phyloP scores from a whole-genome alignment of 2,888 invertebrate species.

The Acronicta alni region DNA sequence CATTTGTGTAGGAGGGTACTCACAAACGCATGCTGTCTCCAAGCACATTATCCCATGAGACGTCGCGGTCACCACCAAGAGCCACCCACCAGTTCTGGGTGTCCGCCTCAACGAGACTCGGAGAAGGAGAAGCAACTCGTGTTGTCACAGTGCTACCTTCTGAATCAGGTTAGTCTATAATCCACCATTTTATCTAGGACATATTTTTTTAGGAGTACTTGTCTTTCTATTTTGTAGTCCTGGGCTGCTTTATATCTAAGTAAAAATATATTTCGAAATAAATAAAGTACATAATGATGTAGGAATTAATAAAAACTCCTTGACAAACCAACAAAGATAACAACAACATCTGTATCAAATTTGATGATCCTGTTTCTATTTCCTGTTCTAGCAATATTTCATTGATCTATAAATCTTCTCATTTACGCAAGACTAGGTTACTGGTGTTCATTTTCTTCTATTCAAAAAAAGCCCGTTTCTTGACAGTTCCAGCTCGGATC shows the following conservation, averaged over 20 bases:
- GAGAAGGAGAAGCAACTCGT: constrained; percentile 94
- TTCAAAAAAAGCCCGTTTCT: constrained; percentile 59
- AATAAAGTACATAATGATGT: no score
- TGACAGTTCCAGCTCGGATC: constrained; percentile 94
- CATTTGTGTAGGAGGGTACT: constrained; percentile 90
- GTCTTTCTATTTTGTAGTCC: background rate
- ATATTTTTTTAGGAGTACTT: background rate
- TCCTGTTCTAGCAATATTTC: background rate
- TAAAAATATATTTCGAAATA: no score
- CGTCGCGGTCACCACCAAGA: constrained; percentile 91
- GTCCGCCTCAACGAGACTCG: constrained; percentile 93
- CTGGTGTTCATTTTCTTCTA: constrained; percentile 56
- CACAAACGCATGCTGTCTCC: constrained; percentile 93
- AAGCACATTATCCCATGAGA: constrained; percentile 92
- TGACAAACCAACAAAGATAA: no score
- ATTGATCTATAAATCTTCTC: background rate
- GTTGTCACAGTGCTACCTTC: constrained; percentile 93
- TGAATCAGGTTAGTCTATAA: constrained; percentile 87
- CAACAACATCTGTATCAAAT: no score
- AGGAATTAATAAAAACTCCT: no score
- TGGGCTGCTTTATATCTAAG: no score
- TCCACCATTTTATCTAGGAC: constrained; percentile 30
- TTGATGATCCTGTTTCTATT: background rate
- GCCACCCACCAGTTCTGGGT: constrained; percentile 93
- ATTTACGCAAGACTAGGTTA: constrained; percentile 34